These are phyloP conservation scores for Pseudochromis fuscus DNA, from an alignment of 2,797 vertebrate genomes.

Conservation along the genomic window DNA sequence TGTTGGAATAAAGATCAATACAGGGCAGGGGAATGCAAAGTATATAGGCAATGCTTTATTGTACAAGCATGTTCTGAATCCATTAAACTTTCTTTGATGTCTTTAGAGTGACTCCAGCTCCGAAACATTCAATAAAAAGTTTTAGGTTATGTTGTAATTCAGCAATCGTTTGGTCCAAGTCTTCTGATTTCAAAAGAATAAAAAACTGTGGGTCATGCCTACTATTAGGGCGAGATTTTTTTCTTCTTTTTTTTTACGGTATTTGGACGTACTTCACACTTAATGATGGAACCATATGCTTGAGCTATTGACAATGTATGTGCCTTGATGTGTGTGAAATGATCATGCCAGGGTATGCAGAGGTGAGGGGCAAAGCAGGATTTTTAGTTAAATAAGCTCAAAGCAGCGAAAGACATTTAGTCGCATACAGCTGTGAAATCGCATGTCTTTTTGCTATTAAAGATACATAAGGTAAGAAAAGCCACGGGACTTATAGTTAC, in stretches of 20 bases:
- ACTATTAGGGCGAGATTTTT: conserved; percentile 30
- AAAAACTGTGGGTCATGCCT: conserved; percentile 13
- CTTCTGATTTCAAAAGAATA: conserved; percentile 23
- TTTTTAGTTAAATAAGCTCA: conserved; percentile 45
- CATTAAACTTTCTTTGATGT: too few relatives aligned
- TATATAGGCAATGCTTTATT: too few relatives aligned
- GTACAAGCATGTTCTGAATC: too few relatives aligned
- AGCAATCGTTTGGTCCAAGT: conserved; percentile 21
- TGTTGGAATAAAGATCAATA: too few relatives aligned
- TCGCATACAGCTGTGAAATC: conserved; percentile 44
- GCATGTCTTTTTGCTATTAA: conserved; percentile 42
- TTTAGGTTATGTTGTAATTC: conserved; percentile 5
- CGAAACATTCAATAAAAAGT: background rate
- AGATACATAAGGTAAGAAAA: conserved; percentile 35
- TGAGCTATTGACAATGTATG: conserved; percentile 23
- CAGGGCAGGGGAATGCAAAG: too few relatives aligned
- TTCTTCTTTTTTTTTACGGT: conserved; percentile 21
- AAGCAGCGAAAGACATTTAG: conserved; percentile 22
- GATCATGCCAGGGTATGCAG: conserved; percentile 44
- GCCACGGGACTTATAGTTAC: conserved; percentile 32
- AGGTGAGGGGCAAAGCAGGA: conserved; percentile 42
- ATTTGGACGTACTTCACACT: conserved; percentile 40
- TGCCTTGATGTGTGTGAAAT: conserved; percentile 46
- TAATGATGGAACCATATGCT: conserved; percentile 67
- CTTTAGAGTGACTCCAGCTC: too few relatives aligned